A percentile compares a stretch with the other conserved stretches of the same genome.
phyloP scores from a whole-genome alignment of 1,140 invertebrate species.

The Diplogasteroides magnus region DNA sequence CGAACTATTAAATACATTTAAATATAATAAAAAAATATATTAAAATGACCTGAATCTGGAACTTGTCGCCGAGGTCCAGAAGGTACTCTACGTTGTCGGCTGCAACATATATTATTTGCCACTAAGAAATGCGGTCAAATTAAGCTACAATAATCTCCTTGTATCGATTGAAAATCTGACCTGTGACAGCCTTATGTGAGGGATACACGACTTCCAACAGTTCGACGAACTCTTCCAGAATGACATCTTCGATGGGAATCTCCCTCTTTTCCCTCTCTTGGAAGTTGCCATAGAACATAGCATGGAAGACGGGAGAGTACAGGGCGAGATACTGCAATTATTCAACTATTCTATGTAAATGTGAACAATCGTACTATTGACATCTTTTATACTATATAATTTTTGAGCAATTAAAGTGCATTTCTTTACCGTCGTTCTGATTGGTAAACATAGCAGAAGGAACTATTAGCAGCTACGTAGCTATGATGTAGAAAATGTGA shows the following conservation, averaged over 20 bases:
- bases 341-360: no score
- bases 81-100: slow-evolving; percentile 48
- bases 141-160: no score
- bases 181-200: slow-evolving; percentile 40
- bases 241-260: slow-evolving; percentile 43
- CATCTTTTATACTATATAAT: no score
- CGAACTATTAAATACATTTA: slow-evolving; percentile 25
- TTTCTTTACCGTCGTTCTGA: no score
- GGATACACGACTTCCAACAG: slow-evolving; percentile 45
- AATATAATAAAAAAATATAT: neutral
- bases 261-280: slow-evolving; percentile 37
- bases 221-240: slow-evolving; percentile 43
- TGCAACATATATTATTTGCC: no score
- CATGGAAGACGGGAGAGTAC: slow-evolving; percentile 46
- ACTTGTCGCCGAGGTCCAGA: slow-evolving; percentile 46
- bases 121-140: no score
- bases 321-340: slow-evolving; percentile 46
- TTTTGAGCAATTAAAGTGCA: no score
- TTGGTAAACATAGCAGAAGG: no score
- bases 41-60: slow-evolving; percentile 31
- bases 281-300: slow-evolving; percentile 43
- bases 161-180: slow-evolving; percentile 28
- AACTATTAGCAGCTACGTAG: no score
- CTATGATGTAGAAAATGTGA: no score
- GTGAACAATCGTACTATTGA: no score